Conservation (phyloP, 2,888 invertebrate genomes). For the Ditula angustiorana region DNA sequence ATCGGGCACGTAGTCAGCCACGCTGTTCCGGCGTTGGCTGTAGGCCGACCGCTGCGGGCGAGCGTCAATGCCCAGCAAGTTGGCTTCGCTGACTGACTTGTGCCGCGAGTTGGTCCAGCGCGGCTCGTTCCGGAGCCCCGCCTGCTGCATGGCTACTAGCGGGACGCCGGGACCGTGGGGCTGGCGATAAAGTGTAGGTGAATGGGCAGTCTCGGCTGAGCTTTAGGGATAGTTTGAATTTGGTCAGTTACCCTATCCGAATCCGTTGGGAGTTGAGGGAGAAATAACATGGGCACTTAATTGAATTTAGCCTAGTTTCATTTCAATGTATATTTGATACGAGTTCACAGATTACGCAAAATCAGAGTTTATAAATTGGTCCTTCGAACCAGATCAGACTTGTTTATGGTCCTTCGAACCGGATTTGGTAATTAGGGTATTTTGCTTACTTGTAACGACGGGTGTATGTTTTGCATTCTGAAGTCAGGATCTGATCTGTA, state of each 20-base stretch:
- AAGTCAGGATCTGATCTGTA: conserved; percentile 96
- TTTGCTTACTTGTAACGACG: conserved; percentile 81
- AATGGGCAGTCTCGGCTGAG: too few relatives aligned
- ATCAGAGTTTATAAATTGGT: too few relatives aligned
- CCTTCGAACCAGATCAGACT: not conserved
- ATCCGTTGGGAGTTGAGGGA: too few relatives aligned
- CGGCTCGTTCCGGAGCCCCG: conserved; percentile 86
- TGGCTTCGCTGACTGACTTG: conserved; percentile 95
- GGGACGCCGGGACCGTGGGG: conserved; percentile 83
- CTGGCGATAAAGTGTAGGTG: not conserved
- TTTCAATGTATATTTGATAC: too few relatives aligned
- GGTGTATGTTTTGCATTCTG: conserved; percentile 87
- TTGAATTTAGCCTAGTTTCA: too few relatives aligned
- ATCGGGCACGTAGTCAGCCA: conserved; percentile 85
- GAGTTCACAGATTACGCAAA: too few relatives aligned
- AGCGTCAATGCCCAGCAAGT: conserved; percentile 88
- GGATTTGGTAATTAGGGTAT: not conserved
- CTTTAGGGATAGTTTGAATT: too few relatives aligned
- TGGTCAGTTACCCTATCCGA: too few relatives aligned
- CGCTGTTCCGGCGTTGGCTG: conserved; percentile 83
- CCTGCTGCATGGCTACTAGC: conserved; percentile 89
- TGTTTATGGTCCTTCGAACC: not conserved
- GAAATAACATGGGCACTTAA: too few relatives aligned
- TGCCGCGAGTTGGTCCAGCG: conserved; percentile 77
- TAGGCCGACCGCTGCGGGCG: conserved; percentile 75